These are phyloP conservation scores for Nasalis larvatus DNA, from an alignment of 2,113 vertebrate species.

Conservation along the genomic window DNA sequence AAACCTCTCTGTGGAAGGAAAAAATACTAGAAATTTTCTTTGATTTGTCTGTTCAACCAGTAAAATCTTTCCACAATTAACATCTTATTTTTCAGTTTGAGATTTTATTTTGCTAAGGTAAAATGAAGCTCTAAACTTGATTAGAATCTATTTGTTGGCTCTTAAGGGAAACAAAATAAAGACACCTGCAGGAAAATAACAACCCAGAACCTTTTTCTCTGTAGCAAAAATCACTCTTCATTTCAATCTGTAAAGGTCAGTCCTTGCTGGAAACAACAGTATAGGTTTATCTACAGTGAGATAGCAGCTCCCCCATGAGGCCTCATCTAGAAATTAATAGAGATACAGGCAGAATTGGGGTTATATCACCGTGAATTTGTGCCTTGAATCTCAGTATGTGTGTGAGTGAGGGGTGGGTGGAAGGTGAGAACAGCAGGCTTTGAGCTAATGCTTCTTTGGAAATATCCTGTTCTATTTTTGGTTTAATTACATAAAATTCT, in stretches of 20 bases:
- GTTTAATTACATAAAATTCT: neutral
- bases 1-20: neutral
- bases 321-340: constrained; percentile 50
- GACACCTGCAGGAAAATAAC: constrained; percentile 61
- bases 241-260: constrained; percentile 66
- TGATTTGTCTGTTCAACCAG: constrained; percentile 49
- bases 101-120: constrained; percentile 73
- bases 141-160: constrained; percentile 51
- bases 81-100: constrained; percentile 50
- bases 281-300: constrained; percentile 71
- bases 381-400: neutral
- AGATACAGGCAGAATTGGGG: neutral
- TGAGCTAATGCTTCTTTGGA: neutral
- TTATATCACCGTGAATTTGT: neutral
- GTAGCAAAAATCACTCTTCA: constrained; percentile 66
- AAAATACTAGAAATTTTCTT: constrained; percentile 41
- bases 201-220: constrained; percentile 53
- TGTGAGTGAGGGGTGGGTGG: neutral
- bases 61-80: constrained; percentile 49
- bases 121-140: constrained; percentile 59
- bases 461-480: neutral
- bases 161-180: constrained; percentile 75
- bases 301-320: constrained; percentile 87
- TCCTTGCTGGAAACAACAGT: neutral
- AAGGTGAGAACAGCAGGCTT: neutral